These are phyloP conservation scores for Panthera leo DNA, from an alignment of 2,113 vertebrate species.

Conservation along the genomic window DNA sequence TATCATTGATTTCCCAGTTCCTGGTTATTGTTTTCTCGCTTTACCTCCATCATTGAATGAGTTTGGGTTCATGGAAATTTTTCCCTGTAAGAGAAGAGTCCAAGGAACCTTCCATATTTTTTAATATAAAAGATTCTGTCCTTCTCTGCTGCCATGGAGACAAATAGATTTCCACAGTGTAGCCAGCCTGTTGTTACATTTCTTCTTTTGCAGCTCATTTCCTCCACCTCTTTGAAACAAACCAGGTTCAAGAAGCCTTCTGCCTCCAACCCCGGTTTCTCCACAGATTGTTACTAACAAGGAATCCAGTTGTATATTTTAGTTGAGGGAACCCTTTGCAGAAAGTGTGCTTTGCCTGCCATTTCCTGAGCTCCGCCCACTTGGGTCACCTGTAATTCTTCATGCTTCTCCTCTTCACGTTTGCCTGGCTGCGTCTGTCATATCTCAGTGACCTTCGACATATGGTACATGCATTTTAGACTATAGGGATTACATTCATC, in stretches of 20 bases:
- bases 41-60: neutral
- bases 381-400: neutral
- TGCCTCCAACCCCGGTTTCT: neutral
- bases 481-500: neutral
- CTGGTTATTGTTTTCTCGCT: neutral
- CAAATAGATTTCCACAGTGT: neutral
- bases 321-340: neutral
- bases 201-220: neutral
- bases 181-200: neutral
- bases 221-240: neutral
- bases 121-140: neutral
- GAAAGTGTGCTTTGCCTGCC: neutral
- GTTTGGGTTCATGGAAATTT: neutral
- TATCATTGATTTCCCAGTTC: neutral
- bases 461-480: neutral
- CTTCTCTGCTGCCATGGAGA: neutral
- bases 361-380: neutral
- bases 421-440: neutral
- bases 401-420: neutral
- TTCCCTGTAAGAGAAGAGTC: too few species aligned
- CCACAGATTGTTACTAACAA: neutral
- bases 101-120: neutral
- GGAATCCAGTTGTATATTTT: neutral
- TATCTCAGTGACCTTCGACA: neutral
- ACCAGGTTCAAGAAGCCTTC: neutral